Base-by-base conservation (phyloP, 2,888 invertebrate species). In the Drosophila rellima region DNA sequence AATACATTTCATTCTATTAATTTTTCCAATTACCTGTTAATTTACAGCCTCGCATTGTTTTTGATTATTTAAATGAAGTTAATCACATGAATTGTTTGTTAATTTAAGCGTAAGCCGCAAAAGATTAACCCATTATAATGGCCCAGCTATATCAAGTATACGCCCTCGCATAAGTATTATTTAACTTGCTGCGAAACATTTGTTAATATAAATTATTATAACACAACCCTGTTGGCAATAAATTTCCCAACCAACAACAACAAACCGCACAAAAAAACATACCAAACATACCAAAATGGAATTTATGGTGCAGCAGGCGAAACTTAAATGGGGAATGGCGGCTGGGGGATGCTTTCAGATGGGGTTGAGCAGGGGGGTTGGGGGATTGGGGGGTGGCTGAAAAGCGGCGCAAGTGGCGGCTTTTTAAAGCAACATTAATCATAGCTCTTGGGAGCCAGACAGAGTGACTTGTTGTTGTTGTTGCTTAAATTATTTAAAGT, bases 391-490 rank as follows among this genome's bases (percentile, higher is more conserved):
- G 18, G 39, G 18, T 23, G 60, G 23, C 15, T 63, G 66, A 52
- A 59, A 62, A 67, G 85, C 65, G 68, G 47, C 74, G 54, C 85
- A 87, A 88, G 80, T 85, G 85, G 85, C 77, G 74, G 74, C 81
- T 76, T 84, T 84, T 83, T 84, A 87, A 84, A 78, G 80, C 70
- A 68, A 85, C 83, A 84, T 84, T 88, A 85, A 84, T 84, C 85
- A 84, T 84, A 73, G 62, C 69, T 62, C 74, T 33, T 69, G 66
- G 72, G 77, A 63, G 72, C 55, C 77, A 60, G 51, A 63, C 60
- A 37, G 45, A 40, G 17, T 42, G 23, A 48, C 33, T 39, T 60
- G 47, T 64, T 66, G 55, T 40, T 57, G 50, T 62, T 63, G 61
- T 45, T 50, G 66, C 54, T 80, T 74, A 69, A 82, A 85, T 87